These are phyloP conservation scores for Cryptoleucopteryx plumbea DNA, from an alignment of 2,113 vertebrate species.

Conservation along the genomic window DNA sequence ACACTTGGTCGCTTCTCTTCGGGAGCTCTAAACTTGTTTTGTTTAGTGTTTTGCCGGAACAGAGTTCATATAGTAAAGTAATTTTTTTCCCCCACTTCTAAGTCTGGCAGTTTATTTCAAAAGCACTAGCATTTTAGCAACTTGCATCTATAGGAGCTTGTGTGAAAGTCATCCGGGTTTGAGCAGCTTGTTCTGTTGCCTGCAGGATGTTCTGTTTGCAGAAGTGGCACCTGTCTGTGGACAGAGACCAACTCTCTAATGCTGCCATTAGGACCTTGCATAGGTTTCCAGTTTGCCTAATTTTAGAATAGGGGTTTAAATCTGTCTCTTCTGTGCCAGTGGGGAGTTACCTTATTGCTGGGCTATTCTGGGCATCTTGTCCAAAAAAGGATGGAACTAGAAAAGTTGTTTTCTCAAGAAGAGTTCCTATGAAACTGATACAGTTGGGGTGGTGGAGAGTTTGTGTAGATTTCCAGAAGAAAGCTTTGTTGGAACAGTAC, in stretches of 20 bases:
- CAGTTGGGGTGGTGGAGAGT: not conserved
- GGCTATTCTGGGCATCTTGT: not conserved
- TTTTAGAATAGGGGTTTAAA: not conserved
- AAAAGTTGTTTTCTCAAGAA: not conserved
- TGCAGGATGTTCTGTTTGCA: not conserved
- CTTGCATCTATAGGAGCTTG: not conserved
- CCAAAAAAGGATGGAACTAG: not conserved
- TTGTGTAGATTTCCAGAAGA: not conserved
- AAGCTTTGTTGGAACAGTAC: not conserved
- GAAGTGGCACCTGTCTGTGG: not conserved
- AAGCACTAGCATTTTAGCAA: not conserved
- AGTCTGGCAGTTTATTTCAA: not conserved
- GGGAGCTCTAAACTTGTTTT: not conserved
- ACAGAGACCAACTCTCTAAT: not conserved
- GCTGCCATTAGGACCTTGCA: not conserved
- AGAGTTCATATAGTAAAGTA: not conserved
- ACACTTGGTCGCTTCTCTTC: rapidly evolving
- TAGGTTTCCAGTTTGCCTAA: not conserved
- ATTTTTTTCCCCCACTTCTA: not conserved
- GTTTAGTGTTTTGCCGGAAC: not conserved
- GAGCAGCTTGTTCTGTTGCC: not conserved
- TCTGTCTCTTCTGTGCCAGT: not conserved
- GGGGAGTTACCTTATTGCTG: not conserved
- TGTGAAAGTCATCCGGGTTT: not conserved
- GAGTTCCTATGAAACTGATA: not conserved